Conservation (phyloP, 2,888 invertebrate species). For the Tachystola acroxantha region DNA sequence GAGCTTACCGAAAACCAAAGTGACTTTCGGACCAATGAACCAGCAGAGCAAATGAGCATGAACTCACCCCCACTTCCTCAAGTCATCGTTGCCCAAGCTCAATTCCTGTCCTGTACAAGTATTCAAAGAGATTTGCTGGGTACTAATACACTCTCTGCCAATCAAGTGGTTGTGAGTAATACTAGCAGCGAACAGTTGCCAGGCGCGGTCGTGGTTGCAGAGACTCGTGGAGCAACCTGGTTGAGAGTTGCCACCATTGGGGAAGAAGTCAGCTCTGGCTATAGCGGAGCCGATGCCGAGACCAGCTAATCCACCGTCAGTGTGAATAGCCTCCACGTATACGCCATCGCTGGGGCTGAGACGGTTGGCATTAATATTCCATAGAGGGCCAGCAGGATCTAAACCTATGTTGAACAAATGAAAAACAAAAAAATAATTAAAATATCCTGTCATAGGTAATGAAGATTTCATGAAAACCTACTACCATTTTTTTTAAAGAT, state of each 20-base stretch:
- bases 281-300: conserved; percentile 66
- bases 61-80: conserved; percentile 43
- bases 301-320: conserved; percentile 60
- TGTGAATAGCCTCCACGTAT: conserved; percentile 58
- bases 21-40: too few species aligned
- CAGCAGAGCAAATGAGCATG: too few species aligned
- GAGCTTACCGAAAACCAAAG: too few species aligned
- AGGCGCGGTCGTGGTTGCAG: conserved; percentile 55
- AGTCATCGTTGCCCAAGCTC: conserved; percentile 42
- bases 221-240: conserved; percentile 45
- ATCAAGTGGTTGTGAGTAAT: conserved; percentile 44
- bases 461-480: not conserved
- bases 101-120: conserved; percentile 37
- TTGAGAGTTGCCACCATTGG: conserved; percentile 72
- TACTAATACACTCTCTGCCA: conserved; percentile 35
- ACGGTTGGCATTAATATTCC: conserved; percentile 35
- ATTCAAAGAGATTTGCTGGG: conserved; percentile 35
- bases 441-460: not conserved
- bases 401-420: conserved; percentile 31
- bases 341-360: conserved; percentile 43
- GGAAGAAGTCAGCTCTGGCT: conserved; percentile 78
- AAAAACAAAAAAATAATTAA: not conserved
- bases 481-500: not conserved
- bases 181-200: conserved; percentile 47
- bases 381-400: conserved; percentile 55